Conservation (phyloP, 1,140 invertebrate species). For the Trichogramma pretiosum region DNA sequence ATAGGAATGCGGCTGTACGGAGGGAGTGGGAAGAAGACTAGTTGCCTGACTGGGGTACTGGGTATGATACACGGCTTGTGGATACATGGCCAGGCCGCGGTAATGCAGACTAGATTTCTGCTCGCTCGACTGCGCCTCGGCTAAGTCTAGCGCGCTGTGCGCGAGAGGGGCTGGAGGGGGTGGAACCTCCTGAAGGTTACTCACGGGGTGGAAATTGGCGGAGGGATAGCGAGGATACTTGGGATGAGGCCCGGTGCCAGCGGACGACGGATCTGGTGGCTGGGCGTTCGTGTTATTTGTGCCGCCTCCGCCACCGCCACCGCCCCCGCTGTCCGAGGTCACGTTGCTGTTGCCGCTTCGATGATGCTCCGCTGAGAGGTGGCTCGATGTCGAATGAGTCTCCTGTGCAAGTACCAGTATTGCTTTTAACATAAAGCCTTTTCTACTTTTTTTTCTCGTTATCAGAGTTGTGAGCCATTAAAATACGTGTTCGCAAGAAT, state of each 20-base stretch:
- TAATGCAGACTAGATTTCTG: no score
- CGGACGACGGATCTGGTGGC: constrained; percentile 19
- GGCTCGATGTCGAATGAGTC: constrained; percentile 37
- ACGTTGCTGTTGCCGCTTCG: constrained; percentile 15
- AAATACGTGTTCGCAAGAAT: no score
- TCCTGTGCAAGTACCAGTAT: no score
- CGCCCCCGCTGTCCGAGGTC: constrained; percentile 9
- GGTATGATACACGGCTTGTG: background rate
- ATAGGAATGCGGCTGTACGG: constrained; percentile 21
- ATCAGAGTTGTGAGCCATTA: no score
- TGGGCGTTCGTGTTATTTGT: constrained; percentile 26
- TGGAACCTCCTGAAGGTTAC: background rate
- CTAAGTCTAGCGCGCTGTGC: no score
- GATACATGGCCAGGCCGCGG: background rate
- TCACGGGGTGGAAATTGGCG: constrained; percentile 31
- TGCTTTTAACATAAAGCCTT: no score
- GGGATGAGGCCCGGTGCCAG: constrained; percentile 29
- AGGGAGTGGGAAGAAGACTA: constrained; percentile 35
- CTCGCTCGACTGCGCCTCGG: no score
- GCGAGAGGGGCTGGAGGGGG: background rate
- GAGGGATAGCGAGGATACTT: constrained; percentile 37
- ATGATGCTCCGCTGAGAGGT: constrained; percentile 31
- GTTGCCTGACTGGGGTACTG: constrained; percentile 16
- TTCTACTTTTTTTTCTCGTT: no score
- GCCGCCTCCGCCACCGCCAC: constrained; percentile 1